Conservation (phyloP, 92 coral and sea anemone species). For the Anthopleura xanthogrammica region DNA sequence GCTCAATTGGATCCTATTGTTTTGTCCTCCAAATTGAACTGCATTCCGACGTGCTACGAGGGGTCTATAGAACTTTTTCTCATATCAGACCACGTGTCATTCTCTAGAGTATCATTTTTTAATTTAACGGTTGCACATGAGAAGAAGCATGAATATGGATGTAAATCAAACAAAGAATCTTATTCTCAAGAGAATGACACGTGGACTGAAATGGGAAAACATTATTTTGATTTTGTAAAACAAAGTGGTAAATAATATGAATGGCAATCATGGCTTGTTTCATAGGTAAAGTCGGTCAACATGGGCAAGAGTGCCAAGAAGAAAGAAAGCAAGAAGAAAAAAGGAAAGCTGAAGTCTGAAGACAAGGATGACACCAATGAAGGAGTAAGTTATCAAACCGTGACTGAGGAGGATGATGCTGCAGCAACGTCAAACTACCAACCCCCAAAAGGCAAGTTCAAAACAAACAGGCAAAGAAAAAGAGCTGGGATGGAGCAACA, state of each 20-base stretch:
- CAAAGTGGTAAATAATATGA: not conserved
- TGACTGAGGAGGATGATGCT: not conserved
- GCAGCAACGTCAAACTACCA: not conserved
- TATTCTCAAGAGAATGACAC: no score
- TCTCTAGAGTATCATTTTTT: no score
- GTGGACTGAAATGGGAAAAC: no score
- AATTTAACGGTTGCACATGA: no score
- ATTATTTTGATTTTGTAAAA: no score
- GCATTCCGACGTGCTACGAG: no score
- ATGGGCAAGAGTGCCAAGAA: not conserved
- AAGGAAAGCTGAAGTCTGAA: not conserved
- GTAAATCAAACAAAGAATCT: no score
- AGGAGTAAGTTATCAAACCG: not conserved
- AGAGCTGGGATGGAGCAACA: not conserved
- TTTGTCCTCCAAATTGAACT: no score
- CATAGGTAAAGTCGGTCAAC: not conserved
- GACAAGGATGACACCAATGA: not conserved
- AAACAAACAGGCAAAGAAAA: not conserved
- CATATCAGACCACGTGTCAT: no score
- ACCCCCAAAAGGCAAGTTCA: not conserved
- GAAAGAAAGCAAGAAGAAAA: slow-evolving; percentile 4
- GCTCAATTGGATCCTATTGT: no score
- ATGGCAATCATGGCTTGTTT: not conserved
- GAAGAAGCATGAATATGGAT: no score
- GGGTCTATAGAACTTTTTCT: no score